Conservation (phyloP, 2,797 vertebrate species). For the Cossypha caffra region DNA sequence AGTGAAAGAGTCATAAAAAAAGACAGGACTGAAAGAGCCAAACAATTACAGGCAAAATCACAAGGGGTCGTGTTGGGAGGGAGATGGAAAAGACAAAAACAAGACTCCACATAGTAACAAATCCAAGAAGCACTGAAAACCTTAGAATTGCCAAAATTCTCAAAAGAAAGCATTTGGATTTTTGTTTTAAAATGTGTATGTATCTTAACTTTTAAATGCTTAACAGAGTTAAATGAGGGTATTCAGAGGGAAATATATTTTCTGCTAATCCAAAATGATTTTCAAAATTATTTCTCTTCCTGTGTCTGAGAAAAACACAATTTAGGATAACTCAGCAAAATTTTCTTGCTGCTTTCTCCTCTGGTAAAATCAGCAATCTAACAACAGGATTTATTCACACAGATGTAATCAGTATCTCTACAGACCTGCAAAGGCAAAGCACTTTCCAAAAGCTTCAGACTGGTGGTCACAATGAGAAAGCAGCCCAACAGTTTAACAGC, state of each 20-base stretch:
- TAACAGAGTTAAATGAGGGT: background rate
- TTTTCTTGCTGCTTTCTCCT: background rate
- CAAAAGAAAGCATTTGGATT: background rate
- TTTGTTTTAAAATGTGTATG: background rate
- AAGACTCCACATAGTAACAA: background rate
- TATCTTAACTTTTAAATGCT: background rate
- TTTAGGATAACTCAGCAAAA: background rate
- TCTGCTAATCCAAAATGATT: background rate
- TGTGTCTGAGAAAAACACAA: background rate
- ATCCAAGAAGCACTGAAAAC: background rate
- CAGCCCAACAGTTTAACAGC: background rate
- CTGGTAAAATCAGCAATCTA: background rate
- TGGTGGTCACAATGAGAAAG: background rate
- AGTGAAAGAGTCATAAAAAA: background rate
- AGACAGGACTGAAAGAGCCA: background rate
- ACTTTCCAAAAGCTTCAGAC: background rate
- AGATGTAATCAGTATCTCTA: background rate
- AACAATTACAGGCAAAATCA: background rate
- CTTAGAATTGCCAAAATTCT: background rate
- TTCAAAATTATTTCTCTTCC: background rate
- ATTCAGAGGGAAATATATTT: background rate
- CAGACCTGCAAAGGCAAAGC: background rate
- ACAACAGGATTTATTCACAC: background rate
- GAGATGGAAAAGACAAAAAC: background rate
- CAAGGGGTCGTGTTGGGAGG: fast-evolving